phyloP scores from a whole-genome alignment of 2,113 vertebrate genomes.

The Zosterops hypoxanthus region DNA sequence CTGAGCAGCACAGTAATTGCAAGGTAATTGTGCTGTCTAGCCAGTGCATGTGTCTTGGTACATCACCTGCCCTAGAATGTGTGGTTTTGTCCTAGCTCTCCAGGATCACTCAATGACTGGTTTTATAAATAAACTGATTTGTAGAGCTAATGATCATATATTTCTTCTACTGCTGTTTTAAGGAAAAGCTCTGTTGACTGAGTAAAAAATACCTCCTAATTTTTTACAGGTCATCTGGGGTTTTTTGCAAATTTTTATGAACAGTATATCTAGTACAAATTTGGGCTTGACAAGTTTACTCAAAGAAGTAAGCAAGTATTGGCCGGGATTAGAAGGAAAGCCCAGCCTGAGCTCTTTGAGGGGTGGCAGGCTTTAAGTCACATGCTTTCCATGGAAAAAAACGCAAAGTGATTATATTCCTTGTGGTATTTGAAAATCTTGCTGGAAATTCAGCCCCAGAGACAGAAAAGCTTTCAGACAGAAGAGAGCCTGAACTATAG shows the following conservation, averaged over 20 bases:
- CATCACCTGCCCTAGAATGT: neutral
- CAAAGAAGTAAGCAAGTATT: neutral
- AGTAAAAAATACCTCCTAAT: neutral
- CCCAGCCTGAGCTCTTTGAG: neutral
- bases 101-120: neutral
- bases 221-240: neutral
- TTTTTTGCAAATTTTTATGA: neutral
- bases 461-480: neutral
- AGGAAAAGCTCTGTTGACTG: neutral
- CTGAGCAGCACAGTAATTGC: neutral
- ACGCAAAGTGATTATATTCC: neutral
- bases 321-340: neutral
- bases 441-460: slow-evolving; percentile 3
- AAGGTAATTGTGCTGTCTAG: neutral
- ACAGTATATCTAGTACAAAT: neutral
- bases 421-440: neutral
- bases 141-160: neutral
- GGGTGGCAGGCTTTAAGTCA: neutral
- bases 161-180: neutral
- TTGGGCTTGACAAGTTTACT: neutral
- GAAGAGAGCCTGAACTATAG: neutral
- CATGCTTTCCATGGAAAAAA: neutral
- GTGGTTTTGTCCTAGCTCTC: neutral
- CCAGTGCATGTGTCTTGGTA: neutral
- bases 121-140: neutral